phyloP scores from a whole-genome alignment of 1,140 invertebrate species.

The Rhagoletis pomonella region DNA sequence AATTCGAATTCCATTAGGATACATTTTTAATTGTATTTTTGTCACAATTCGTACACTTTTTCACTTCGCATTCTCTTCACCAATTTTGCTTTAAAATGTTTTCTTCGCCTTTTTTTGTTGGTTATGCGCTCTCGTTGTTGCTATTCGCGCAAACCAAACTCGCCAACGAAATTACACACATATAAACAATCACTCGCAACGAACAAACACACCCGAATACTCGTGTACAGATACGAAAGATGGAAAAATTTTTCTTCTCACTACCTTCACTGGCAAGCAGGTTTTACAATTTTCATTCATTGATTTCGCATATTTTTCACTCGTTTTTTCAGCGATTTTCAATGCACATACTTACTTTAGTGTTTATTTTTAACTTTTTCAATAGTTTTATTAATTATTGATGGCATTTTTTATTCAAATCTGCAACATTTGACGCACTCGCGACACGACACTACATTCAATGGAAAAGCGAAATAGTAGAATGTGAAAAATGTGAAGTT shows the following conservation, averaged over 20 bases:
- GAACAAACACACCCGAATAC: constrained; percentile 37
- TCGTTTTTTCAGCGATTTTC: neutral
- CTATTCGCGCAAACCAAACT: constrained; percentile 15
- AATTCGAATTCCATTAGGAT: neutral
- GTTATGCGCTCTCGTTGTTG: constrained; percentile 20
- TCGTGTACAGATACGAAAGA: constrained; percentile 37
- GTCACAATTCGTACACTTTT: neutral
- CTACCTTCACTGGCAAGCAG: constrained; percentile 51
- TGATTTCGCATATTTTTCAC: neutral
- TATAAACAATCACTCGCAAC: neutral
- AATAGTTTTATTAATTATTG: constrained; percentile 45
- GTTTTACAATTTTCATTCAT: constrained; percentile 52
- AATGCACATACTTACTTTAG: neutral
- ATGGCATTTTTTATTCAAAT: constrained; percentile 20
- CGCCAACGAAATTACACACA: constrained; percentile 23
- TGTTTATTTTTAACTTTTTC: constrained; percentile 45
- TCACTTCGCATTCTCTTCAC: neutral
- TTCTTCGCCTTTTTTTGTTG: constrained; percentile 12
- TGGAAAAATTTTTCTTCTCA: constrained; percentile 49
- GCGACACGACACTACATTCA: neutral
- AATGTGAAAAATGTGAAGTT: constrained; percentile 37
- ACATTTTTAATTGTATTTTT: neutral
- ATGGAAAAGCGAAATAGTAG: constrained; percentile 22
- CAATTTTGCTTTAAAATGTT: neutral
- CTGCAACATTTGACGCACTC: neutral